phyloP scores from a whole-genome alignment of 1,140 invertebrate genomes.

The Colletes gigas region DNA sequence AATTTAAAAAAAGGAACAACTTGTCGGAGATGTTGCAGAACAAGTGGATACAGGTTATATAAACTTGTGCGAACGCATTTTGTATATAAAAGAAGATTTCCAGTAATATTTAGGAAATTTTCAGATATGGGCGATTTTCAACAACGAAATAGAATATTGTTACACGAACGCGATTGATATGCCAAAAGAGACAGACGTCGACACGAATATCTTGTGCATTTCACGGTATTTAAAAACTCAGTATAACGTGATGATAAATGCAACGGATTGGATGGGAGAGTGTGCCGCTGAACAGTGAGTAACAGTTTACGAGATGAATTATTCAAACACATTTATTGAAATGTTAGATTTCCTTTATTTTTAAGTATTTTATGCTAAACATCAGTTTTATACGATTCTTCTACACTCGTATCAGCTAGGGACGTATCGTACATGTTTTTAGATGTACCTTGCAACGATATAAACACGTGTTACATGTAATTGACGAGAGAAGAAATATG shows the following conservation, averaged over 20 bases:
- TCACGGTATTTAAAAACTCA: constrained; percentile 81
- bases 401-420: constrained; percentile 33
- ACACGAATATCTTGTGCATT: constrained; percentile 83
- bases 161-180: constrained; percentile 81
- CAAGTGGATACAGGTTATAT: constrained; percentile 82
- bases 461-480: constrained; percentile 50
- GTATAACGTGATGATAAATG: constrained; percentile 66
- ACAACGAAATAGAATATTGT: constrained; percentile 83
- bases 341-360: constrained; percentile 19
- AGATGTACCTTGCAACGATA: constrained; percentile 61
- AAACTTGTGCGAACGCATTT: background rate
- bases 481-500: constrained; percentile 52
- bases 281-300: constrained; percentile 60
- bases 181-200: constrained; percentile 85
- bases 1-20: constrained; percentile 85
- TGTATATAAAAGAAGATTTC: background rate
- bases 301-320: constrained; percentile 7
- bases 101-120: constrained; percentile 60
- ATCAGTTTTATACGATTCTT: constrained; percentile 19
- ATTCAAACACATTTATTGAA: constrained; percentile 47
- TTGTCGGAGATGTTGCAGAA: constrained; percentile 83
- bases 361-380: constrained; percentile 31
- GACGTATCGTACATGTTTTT: constrained; percentile 47
- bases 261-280: constrained; percentile 72
- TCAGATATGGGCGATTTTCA: constrained; percentile 88